Evolutionary conservation across 23 tunicate species (phyloP), one percentile per base, ranked within the genome.

Genomic region (Phallusia fumigata): DNA sequence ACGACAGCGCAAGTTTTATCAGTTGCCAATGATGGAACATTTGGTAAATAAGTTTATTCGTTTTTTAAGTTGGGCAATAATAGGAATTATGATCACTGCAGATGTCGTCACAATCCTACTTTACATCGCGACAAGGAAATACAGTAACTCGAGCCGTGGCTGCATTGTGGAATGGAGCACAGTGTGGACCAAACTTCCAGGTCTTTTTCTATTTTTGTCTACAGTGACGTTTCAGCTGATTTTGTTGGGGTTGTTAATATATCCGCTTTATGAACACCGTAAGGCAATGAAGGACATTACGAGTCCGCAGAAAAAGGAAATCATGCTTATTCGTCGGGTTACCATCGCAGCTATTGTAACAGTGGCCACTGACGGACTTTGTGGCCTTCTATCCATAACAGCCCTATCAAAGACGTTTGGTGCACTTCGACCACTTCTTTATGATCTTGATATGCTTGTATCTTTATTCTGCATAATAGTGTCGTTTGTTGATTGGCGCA

Each of bases 1-100:
- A 52, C 69, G 97, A 33, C 97, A 92, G 52, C 84, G 97, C 35
- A 74, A 44, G 52, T 87, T 92, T 74, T 92, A 92, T 79, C 75
- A 65, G 64, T 50, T 85, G 34, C 80, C 78, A 0, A 78, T 65
- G 18, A 19, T 92, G 32, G 75, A 58, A 50, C 82, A 76, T 30
- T 78, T 83, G 75, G 79, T 53, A 76, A 80, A 79, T 52, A 74
- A 32, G 64, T 30, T 53, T 12, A 36, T 87, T 12, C 79, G 85
- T 0, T 32, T 73, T 34, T 40, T 87, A 32, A 92, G 97, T 53
- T 34, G 33, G 40, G 64, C 88, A n/a, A 81, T 92, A 6, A 52
- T 92, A 30, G 50, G 83, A 0, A 82, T 92, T 24, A 92, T 92
- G 97, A 85, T 47, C 10, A 52, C 73, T 0, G 84, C 88, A 30